A percentile compares a stretch with the other conserved stretches of the same genome.
Conservation (phyloP, 1,140 invertebrate genomes). For the Triops longicaudatus region DNA sequence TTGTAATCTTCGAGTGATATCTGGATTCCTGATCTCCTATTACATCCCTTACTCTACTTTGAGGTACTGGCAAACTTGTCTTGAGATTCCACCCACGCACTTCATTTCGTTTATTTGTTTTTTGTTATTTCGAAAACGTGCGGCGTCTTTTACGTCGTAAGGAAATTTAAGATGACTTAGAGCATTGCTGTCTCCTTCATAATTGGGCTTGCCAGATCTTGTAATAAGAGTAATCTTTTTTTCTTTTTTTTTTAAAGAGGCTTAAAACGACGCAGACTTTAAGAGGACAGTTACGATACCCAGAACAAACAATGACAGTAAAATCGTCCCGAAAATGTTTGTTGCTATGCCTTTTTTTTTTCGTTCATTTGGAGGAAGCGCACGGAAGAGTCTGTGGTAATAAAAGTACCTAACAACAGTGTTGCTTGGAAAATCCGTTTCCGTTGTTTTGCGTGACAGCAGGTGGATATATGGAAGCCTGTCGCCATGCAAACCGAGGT, state of each 20-base stretch:
- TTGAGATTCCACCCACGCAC: neutral
- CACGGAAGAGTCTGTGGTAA: too few relatives aligned
- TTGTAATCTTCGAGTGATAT: neutral
- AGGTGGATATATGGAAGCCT: neutral
- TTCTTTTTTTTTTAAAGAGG: constrained; percentile 9
- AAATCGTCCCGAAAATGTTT: too few relatives aligned
- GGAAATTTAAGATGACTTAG: neutral
- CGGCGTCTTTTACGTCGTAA: neutral
- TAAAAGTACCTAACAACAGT: neutral
- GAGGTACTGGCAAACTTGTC: neutral
- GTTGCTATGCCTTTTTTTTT: too few relatives aligned
- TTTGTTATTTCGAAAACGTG: neutral
- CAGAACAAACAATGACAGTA: too few relatives aligned
- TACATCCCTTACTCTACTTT: neutral
- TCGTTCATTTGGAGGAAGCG: too few relatives aligned
- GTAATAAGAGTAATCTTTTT: neutral
- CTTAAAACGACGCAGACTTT: neutral
- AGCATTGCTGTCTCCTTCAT: neutral
- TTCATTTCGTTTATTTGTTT: neutral
- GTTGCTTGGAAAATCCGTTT: neutral
- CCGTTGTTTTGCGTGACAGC: neutral
- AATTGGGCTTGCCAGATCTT: neutral
- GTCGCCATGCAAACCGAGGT: neutral
- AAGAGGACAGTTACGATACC: neutral
- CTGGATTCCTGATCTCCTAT: neutral